Percentiles rank a stretch among this genome's conserved stretches.
These are phyloP conservation scores for Orthonyx spaldingii DNA, from an alignment of 2,113 vertebrate species.

Conservation along the genomic window DNA sequence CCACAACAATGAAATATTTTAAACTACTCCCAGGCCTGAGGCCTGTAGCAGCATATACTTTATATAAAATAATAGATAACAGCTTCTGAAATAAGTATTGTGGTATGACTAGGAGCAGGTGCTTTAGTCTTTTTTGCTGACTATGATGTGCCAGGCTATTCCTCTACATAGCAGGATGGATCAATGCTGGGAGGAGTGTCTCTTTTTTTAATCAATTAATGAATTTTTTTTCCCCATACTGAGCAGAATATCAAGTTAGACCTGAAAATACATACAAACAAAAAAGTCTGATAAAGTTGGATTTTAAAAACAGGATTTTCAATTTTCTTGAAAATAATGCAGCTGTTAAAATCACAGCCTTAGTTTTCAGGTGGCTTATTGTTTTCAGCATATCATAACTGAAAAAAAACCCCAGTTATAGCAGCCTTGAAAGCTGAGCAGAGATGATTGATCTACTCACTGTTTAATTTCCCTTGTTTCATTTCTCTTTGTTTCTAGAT, in stretches of 20 bases:
- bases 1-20: background rate
- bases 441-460: background rate
- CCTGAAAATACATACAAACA: background rate
- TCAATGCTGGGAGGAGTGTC: background rate
- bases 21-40: background rate
- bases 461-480: background rate
- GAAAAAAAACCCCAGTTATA: accelerated
- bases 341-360: background rate
- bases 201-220: background rate
- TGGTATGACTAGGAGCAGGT: background rate
- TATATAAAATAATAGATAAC: background rate
- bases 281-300: background rate
- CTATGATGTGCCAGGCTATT: background rate
- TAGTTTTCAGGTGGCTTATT: background rate
- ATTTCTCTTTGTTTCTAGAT: background rate
- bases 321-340: background rate
- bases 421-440: background rate
- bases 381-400: background rate
- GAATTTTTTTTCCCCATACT: background rate
- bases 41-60: background rate
- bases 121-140: background rate
- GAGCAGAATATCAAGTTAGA: background rate
- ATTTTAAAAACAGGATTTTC: background rate
- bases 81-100: background rate
- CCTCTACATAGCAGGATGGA: background rate